A percentile compares a stretch with the other conserved stretches of the same genome.
These are phyloP conservation scores for Rallus limicola DNA, from an alignment of 2,113 vertebrate genomes.

Conservation along the genomic window DNA sequence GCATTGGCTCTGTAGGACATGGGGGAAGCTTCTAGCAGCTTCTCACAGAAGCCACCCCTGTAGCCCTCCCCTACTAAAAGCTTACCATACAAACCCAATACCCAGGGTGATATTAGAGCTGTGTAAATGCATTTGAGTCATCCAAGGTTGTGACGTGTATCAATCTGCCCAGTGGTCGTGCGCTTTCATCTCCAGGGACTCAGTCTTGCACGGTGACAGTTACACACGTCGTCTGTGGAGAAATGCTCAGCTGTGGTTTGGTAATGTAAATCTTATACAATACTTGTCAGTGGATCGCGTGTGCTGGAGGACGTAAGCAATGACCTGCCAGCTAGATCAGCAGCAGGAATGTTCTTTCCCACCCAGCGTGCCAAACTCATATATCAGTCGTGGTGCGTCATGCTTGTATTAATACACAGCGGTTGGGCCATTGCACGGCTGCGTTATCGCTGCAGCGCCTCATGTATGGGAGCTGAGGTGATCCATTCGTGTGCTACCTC, in stretches of 20 bases:
- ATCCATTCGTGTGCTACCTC: neutral
- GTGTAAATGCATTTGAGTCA: neutral
- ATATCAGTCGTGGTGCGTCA: neutral
- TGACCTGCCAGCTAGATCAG: neutral
- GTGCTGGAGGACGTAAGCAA: neutral
- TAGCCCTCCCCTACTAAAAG: no score
- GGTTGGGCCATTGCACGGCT: neutral
- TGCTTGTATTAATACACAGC: neutral
- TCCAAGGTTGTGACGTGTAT: neutral
- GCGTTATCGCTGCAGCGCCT: neutral
- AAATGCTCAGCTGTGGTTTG: neutral
- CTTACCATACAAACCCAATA: no score
- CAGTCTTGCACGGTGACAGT: rapidly evolving
- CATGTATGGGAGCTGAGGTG: neutral
- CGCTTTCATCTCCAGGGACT: neutral
- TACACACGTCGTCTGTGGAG: neutral
- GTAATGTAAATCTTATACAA: neutral
- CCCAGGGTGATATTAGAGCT: neutral
- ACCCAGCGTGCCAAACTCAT: neutral
- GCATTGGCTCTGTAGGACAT: no score
- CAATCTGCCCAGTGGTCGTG: neutral
- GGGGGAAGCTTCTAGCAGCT: no score
- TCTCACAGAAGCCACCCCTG: no score
- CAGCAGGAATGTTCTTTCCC: neutral
- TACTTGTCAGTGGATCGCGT: neutral